Percentiles rank a stretch among this genome's conserved stretches.
These are phyloP conservation scores for Crocallis elinguaria DNA, from an alignment of 2,888 invertebrate genomes.

Conservation along the genomic window DNA sequence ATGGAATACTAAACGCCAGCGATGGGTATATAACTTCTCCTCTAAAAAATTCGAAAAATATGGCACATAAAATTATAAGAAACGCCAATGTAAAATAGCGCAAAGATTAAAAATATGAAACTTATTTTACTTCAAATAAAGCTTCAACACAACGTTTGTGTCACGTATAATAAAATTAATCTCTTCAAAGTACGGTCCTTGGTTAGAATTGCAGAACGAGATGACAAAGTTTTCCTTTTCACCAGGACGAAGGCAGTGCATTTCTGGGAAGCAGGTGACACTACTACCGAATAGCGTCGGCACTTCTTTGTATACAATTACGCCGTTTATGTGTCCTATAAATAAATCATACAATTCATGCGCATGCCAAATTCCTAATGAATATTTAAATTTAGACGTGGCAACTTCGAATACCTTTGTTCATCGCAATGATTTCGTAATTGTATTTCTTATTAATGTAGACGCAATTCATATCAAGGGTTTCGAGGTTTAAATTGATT, in stretches of 20 bases:
- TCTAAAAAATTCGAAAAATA: too few species aligned
- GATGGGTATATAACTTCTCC: slow-evolving; percentile 86
- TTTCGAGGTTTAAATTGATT: slow-evolving; percentile 82
- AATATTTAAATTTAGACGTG: slow-evolving; percentile 25
- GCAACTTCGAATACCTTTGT: slow-evolving; percentile 69
- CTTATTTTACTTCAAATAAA: slow-evolving; percentile 83
- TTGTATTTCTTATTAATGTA: slow-evolving; percentile 85
- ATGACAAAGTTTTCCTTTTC: slow-evolving; percentile 81
- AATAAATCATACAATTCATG: slow-evolving; percentile 31
- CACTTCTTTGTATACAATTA: slow-evolving; percentile 74
- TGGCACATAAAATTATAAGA: too few species aligned
- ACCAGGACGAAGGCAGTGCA: slow-evolving; percentile 75
- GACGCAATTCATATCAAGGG: slow-evolving; percentile 82
- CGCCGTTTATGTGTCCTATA: slow-evolving; percentile 85
- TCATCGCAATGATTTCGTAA: slow-evolving; percentile 85
- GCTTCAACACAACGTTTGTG: slow-evolving; percentile 80
- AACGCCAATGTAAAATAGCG: background rate
- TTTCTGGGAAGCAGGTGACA: slow-evolving; percentile 79
- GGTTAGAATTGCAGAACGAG: slow-evolving; percentile 83
- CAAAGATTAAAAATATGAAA: background rate
- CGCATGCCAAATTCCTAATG: slow-evolving; percentile 26
- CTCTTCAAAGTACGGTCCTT: slow-evolving; percentile 86
- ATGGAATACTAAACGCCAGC: slow-evolving; percentile 78
- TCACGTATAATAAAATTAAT: slow-evolving; percentile 85
- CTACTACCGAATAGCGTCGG: slow-evolving; percentile 83